phyloP scores from a whole-genome alignment of 2,113 vertebrate species.

The Misgurnus anguillicaudatus region DNA sequence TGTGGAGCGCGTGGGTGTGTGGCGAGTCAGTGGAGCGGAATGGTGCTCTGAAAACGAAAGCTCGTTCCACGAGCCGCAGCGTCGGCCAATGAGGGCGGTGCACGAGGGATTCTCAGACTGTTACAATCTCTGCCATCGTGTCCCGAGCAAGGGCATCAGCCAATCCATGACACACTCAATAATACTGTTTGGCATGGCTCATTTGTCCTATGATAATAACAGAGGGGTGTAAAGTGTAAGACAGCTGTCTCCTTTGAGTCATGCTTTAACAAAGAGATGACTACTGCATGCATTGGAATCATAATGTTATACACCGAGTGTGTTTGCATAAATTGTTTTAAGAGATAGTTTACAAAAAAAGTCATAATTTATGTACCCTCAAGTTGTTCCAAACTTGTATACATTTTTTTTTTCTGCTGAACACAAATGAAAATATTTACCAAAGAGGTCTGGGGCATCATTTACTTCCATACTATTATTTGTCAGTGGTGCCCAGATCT shows the following conservation, averaged over 20 bases:
- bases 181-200: conserved; percentile 30
- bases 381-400: too few species aligned
- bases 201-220: conserved; percentile 18
- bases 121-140: conserved; percentile 71
- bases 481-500: too few species aligned
- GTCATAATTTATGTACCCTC: too few species aligned
- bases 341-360: too few species aligned
- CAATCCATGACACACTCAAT: conserved; percentile 36
- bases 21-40: conserved; percentile 70
- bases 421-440: too few species aligned
- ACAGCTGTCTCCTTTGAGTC: conserved; percentile 1
- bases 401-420: too few species aligned
- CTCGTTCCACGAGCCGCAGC: conserved; percentile 72
- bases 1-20: conserved; percentile 40
- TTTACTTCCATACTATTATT: too few species aligned
- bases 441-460: too few species aligned
- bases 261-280: background rate
- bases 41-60: conserved; percentile 71
- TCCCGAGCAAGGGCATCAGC: conserved; percentile 13
- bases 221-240: background rate
- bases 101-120: conserved; percentile 73
- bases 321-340: too few species aligned
- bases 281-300: background rate
- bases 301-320: background rate
- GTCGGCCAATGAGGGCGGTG: conserved; percentile 62